Base-by-base conservation (phyloP, 1,140 invertebrate genomes). In the Tetranychus cinnabarinus region DNA sequence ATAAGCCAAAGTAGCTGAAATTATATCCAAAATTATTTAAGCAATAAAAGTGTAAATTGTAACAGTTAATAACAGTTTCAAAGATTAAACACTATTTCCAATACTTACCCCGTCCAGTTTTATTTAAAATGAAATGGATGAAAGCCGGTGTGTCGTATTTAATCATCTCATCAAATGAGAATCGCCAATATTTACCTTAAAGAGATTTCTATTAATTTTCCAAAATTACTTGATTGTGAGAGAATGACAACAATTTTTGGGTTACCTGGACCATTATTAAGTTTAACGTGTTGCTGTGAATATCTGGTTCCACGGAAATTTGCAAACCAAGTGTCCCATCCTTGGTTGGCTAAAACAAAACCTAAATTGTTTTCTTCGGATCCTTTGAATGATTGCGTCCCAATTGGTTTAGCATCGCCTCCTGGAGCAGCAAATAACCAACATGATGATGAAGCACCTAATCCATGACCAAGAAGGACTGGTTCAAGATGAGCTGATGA, bases 391-490 rank as follows among this genome's bases (percentile, higher is more conserved):
- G 34, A 36, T 3, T 8, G 15, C 15, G 34, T 39, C 8, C 10
- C 13, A 4, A 8, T 15, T 35, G 46, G 39, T 7, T 59, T 59
- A 15, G 47, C 8, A 37, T 47, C n/a, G 10, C 58, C 79, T 45
- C 78, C 70, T 1, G 78, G 76, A 15, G 80, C 80, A 64, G 80
- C 76, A 7, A 64, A n/a, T 3, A 64, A 3, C n/a, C 55, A 64
- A 60, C 37, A n/a, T 47, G 58, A 56, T 23, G 45, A 34, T 15
- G 45, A 64, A 31, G 48, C 60, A 54, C 58, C 39, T 4, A 64
- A 31, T 13, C 63, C 63, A 59, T 64, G 63, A 39, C 62, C 60
- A 36, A 64, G 12, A 31, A 55, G 45, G 7, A 64, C 35, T 55
- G 63, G 63, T 48, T 35, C 15, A 23, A 13, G 10, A 12, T 31